Evolutionary conservation across 1,140 invertebrate species (phyloP).

Genomic region (Colletes gigas): DNA sequence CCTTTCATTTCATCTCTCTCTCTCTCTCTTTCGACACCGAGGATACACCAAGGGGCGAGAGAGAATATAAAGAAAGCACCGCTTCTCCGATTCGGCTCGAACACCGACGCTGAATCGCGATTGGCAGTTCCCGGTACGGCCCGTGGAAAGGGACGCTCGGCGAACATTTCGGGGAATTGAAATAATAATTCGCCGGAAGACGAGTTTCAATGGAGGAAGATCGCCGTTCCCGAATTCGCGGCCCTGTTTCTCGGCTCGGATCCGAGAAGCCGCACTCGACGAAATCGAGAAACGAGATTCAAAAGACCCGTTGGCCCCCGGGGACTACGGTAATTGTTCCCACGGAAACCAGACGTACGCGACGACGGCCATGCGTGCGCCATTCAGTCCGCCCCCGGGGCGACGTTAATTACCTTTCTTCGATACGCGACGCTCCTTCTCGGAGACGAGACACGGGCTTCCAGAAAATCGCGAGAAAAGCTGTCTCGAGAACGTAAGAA

Average conservation of each 20-base stretch:
- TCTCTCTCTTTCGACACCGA: constrained; percentile 10
- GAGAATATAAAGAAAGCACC: constrained; percentile 58
- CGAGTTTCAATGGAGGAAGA: constrained; percentile 5
- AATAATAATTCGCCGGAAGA: constrained; percentile 36
- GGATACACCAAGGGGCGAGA: constrained; percentile 52
- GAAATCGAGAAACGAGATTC: no score
- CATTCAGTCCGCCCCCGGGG: neutral
- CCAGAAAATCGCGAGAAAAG: neutral
- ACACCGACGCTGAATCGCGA: constrained; percentile 6
- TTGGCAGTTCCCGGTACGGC: neutral
- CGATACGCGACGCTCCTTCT: neutral
- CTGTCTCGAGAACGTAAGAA: neutral
- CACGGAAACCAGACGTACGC: neutral
- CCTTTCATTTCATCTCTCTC: constrained; percentile 37
- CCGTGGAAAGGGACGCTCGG: neutral
- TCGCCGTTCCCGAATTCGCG: neutral
- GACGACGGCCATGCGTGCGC: neutral
- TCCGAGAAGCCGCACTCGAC: no score
- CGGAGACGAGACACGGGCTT: neutral
- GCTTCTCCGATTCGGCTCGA: neutral
- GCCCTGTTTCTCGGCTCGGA: no score
- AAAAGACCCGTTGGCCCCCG: neutral
- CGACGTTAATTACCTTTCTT: constrained; percentile 24
- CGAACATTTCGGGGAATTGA: constrained; percentile 23
- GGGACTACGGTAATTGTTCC: neutral